Evolutionary conservation across 2,888 invertebrate species (phyloP), one percentile per base, ranked within the genome.

Genomic region (Drosophila aldrichi): DNA sequence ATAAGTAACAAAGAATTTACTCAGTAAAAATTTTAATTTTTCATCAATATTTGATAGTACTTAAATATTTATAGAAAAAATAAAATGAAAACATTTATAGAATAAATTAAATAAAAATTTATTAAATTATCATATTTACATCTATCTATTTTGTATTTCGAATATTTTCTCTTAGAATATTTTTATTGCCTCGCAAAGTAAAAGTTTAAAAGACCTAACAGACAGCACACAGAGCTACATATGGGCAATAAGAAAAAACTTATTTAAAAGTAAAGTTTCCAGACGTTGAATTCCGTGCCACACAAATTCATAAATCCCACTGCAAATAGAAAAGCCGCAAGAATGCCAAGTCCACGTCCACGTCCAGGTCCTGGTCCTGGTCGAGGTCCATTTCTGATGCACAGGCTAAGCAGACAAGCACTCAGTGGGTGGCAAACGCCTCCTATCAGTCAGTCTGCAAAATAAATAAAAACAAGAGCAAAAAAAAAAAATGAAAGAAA

Each of bases 381-480:
- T 29, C 48, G 41, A 51, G 36, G 46, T 67, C 66, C 67, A 38
- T 49, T 61, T 22, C n/a, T 32, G 66, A 44, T 68, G 58, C 69
- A 68, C 32, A 44, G 22, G 41, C 44, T 8, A 52, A 41, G 18
- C 57, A 46, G 34, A 25, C 49, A 59, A n/a, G 25, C 40, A 51
- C 20, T 34, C 44, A 48, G 54, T 36, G 40, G 43, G 18, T 48
- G 69, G 56, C 18, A 36, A 36, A 65, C 44, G 70, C 70, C 65
- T 60, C 20, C 70, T 60, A 66, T 77, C 79, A 62, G 65, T 77
- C 79, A 79, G 69, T 52, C 38, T 22, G 36, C 36, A 38, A 38
- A 7, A 29, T 8, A 29, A 29, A 29, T 29, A 29, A 29, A 29
- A 38, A 14, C 36, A 36, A 12, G 1, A 14, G 14, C 5, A 6